These are phyloP conservation scores for Callithrix jacchus DNA, from an alignment of 2,113 vertebrate genomes.

Conservation along the genomic window DNA sequence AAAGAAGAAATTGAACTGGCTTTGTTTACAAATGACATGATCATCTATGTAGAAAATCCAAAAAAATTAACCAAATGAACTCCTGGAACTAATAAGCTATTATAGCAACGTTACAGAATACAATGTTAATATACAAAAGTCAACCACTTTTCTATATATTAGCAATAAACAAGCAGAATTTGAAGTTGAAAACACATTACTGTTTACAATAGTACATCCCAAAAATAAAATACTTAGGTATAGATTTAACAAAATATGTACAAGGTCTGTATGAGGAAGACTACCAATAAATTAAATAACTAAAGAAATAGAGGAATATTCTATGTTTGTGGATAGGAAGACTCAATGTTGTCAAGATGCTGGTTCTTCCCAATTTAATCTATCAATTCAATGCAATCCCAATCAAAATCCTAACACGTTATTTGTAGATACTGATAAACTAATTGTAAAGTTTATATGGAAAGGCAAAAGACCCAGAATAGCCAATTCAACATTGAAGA, in stretches of 20 bases:
- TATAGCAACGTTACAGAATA: neutral
- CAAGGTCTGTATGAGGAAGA: neutral
- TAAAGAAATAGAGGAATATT: neutral
- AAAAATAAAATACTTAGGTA: neutral
- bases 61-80: neutral
- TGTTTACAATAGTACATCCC: neutral
- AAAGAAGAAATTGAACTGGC: neutral
- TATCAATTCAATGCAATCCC: neutral
- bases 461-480: neutral
- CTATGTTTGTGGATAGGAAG: neutral
- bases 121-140: neutral
- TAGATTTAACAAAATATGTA: neutral
- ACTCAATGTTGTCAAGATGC: neutral
- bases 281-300: neutral
- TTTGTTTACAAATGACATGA: neutral
- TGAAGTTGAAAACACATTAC: neutral
- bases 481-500: neutral
- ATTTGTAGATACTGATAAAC: neutral
- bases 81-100: neutral
- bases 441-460: neutral
- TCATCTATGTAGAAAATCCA: neutral
- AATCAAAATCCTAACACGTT: neutral
- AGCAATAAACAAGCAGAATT: neutral
- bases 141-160: neutral
- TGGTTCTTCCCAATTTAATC: neutral